Base-by-base conservation (phyloP, 2,888 invertebrate species). In the Dicyrtomina minuta region DNA sequence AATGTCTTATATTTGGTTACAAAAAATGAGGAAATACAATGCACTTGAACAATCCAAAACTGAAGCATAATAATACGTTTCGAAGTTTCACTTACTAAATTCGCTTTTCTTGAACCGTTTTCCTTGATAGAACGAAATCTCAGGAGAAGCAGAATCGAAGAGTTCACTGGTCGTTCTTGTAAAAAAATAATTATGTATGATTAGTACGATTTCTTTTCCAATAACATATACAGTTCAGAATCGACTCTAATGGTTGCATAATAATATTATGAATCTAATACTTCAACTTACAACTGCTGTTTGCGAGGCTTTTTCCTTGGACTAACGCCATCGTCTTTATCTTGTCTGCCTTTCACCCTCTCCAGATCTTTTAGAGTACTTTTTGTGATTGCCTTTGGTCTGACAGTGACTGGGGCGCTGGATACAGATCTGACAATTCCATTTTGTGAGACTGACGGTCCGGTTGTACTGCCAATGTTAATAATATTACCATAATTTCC, bases 261-360 rank as follows among this genome's bases (percentile, higher is more conserved):
- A n/a, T n/a, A n/a, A n/a, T n/a, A n/a, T n/a, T n/a, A n/a, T n/a
- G n/a, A n/a, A n/a, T n/a, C n/a, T n/a, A n/a, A n/a, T n/a, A 33
- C 3, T 33, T 33, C 20, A 20, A 85, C 89, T 86, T 83, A 93
- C 92, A 92, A 85, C 83, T 90, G 88, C 79, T 91, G 96, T 81
- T 96, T 94, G 71, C 96, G 85, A 0, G 96, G 92, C 80, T 96
- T 95, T 82, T 96, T 96, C 70, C 96, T 85, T 0, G 95, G 93
- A 66, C 89, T 89, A 82, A 89, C 88, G 81, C 83, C 82, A 59
- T 80, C 78, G 20, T 79, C 74, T 46, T 74, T 76, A 41, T 75
- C 77, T 61, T 72, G 71, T 24, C 66, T 46, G 8, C 61, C 66
- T 60, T 77, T 77, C 24, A 73, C 39, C 44, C 77, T 69, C 41